Base-by-base conservation (phyloP, 2,113 vertebrate species). In the Sinosuthora webbiana region DNA sequence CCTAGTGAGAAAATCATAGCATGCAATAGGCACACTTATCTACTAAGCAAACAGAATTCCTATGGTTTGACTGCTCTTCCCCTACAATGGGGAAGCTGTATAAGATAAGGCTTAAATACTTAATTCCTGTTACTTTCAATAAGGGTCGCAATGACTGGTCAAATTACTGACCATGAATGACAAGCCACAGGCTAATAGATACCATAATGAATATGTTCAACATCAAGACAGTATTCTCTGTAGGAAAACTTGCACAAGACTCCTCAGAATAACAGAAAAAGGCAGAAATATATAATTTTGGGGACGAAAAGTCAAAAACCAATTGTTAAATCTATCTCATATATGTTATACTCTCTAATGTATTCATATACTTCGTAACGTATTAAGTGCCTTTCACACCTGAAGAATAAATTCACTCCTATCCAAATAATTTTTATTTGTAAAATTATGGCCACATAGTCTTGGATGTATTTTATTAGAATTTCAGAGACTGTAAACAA, bases 271-370 rank as follows among this genome's bases (percentile, higher is more conserved):
- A 76, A 12, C 19, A 75, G 14, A 59, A 78, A 56, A 47, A 33
- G 2, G 15, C 15, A 2, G 21, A 45, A 39, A 20, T 15, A 2
- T 53, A 49, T 52, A 1, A 44, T 30, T 70, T 18, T 39, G 15
- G 9, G 5, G 7, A 50, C 55, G 10, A 62, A 52, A 59, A 28
- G 3, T 59, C 1, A 30, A 20, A 50, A 15, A 3, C 0, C 1
- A 30, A 13, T 87, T 79, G 21, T 41, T 90, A 85, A 74, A 45
- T 55, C 12, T 88, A 42, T 8, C 15, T 84, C 10, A 64, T 70
- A 70, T 13, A 49, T 86, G 3, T 4, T 27, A 5, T 57, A 15
- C 13, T 65, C 15, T 27, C 16, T 68, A 89, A 37, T 4, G 44
- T 68, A 55, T 10, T 57, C 11, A 18, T 59, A 22, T 10, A 49